Percentiles rank a stretch among this genome's conserved stretches.
phyloP scores from a whole-genome alignment of 2,797 vertebrate species.

The Pseudotriccus pelzelni region DNA sequence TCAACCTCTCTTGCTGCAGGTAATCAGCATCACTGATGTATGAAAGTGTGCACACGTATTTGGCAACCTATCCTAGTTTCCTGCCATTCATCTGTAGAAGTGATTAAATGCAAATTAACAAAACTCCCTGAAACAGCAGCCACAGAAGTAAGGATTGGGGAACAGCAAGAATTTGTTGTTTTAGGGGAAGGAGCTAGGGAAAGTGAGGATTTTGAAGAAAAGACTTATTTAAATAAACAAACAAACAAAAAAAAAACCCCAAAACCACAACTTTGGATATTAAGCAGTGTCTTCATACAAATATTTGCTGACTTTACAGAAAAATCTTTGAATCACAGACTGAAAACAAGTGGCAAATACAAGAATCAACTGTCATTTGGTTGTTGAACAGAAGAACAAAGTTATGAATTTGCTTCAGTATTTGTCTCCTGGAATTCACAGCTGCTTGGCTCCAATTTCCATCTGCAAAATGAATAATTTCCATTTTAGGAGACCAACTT shows the following conservation, averaged over 20 bases:
- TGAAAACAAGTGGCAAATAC: neutral
- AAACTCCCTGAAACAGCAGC: neutral
- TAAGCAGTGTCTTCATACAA: neutral
- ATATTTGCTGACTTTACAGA: neutral
- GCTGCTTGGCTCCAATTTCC: slow-evolving; percentile 43
- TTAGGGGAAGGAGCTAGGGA: neutral
- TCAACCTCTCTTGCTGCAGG: neutral
- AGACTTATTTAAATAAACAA: neutral
- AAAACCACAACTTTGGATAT: no score
- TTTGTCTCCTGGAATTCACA: slow-evolving; percentile 38
- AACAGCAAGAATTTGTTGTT: neutral
- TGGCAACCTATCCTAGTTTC: neutral
- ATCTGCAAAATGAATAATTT: slow-evolving; percentile 44
- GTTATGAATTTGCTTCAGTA: slow-evolving; percentile 3
- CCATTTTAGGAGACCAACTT: slow-evolving; percentile 39
- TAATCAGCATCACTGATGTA: neutral
- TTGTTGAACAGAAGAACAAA: neutral
- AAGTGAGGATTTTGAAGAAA: neutral
- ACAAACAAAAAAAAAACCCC: neutral
- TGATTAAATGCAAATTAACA: neutral
- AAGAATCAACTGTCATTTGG: neutral
- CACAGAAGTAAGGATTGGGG: neutral
- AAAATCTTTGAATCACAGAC: neutral
- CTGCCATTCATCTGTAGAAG: neutral
- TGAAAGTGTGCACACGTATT: neutral